Percentiles rank a stretch among this genome's conserved stretches.
phyloP scores from a whole-genome alignment of 2,888 invertebrate species.

The Mythimna loreyi region DNA sequence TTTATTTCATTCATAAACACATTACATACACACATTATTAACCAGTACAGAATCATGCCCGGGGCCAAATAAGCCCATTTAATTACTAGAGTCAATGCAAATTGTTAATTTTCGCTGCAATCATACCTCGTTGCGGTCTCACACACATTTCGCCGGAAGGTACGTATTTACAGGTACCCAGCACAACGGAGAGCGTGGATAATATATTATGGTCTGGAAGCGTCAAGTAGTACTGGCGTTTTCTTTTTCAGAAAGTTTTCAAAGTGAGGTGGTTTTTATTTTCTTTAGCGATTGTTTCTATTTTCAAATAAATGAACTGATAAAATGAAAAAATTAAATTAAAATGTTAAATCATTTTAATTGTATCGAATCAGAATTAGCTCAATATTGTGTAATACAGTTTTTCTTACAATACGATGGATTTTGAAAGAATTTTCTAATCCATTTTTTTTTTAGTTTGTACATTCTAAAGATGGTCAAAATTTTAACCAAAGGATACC shows the following conservation, averaged over 20 bases:
- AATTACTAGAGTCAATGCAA: constrained; percentile 69
- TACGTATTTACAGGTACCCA: constrained; percentile 75
- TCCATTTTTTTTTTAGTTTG: too few relatives aligned
- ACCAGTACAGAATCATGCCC: constrained; percentile 51
- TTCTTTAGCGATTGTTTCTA: too few relatives aligned
- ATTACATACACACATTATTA: constrained; percentile 39
- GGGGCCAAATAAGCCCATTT: constrained; percentile 55
- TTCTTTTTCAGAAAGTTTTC: background rate
- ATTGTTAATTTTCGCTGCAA: constrained; percentile 69
- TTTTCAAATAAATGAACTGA: too few relatives aligned
- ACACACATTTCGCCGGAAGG: constrained; percentile 84
- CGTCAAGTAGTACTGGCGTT: background rate
- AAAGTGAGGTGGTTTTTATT: too few relatives aligned
- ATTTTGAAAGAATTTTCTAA: too few relatives aligned
- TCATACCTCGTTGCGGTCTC: constrained; percentile 81
- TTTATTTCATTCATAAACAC: constrained; percentile 26
- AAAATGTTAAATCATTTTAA: too few relatives aligned
- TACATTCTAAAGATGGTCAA: too few relatives aligned
- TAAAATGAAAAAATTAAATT: too few relatives aligned
- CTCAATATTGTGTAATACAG: too few relatives aligned
- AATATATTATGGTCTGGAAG: constrained; percentile 19
- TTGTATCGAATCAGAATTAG: too few relatives aligned
- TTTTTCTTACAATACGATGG: too few relatives aligned
- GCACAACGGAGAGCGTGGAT: constrained; percentile 62
- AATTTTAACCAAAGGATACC: too few relatives aligned